Evolutionary conservation across 2,797 vertebrate genomes (phyloP).

Genomic region (Phoxinus dragarum): DNA sequence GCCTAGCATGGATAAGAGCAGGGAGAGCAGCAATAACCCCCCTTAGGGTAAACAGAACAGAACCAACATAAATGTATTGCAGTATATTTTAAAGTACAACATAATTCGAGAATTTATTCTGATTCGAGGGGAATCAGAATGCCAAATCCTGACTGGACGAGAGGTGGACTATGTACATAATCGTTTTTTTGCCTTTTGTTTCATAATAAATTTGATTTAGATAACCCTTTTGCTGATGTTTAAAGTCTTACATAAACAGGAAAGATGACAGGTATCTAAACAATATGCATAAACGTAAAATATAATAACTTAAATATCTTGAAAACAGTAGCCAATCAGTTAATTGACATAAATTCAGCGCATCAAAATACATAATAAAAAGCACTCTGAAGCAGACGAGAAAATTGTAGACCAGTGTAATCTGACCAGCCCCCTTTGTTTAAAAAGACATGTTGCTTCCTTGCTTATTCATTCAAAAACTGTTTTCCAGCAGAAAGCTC

Average conservation of each 20-base stretch:
- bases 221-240: not conserved
- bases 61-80: no score
- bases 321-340: not conserved
- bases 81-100: no score
- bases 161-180: not conserved
- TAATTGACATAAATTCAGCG: not conserved
- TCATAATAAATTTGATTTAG: not conserved
- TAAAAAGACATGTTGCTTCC: not conserved
- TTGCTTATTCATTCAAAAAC: not conserved
- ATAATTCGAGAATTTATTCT: no score
- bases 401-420: not conserved
- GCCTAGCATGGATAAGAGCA: no score
- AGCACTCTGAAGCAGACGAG: not conserved
- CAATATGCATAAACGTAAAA: not conserved
- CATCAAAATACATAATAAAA: not conserved
- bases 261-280: not conserved
- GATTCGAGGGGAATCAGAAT: no score
- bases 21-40: no score
- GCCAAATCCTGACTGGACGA: no score
- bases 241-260: not conserved
- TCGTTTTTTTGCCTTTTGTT: not conserved
- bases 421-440: not conserved
- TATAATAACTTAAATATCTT: not conserved
- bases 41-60: no score
- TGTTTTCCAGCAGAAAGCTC: not conserved